Base-by-base conservation (phyloP, 2,797 vertebrate species). In the Poeciliopsis turneri region DNA sequence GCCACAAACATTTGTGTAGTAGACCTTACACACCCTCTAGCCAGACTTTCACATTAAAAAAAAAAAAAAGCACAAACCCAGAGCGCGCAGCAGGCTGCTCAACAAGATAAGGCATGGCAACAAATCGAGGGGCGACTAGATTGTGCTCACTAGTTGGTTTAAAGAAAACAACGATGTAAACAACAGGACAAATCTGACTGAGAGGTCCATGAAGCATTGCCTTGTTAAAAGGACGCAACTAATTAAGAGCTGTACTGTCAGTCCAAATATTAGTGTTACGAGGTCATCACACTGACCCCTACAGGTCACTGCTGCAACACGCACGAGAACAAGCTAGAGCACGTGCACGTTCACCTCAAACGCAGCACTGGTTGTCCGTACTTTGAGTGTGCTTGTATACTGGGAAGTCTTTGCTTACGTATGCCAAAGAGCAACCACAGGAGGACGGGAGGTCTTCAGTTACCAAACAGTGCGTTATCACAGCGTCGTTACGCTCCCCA, bases 241-340 rank as follows among this genome's bases (percentile, higher is more conserved):
- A 89, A 93, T 92, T 92, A 92, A 82, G 57, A 82, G 78, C 75
- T 86, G 78, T 64, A 85, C 82, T 76, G 74, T 78, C 75, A 88
- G 87, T 91, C 90, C 74, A 93, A 95, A 94, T 91, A 93, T 93
- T 92, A 91, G 84, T 79, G 86, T 89, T 90, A 89, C 59, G 80
- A 84, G 90, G 89, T 84, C 89, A 81, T 51, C 36, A 55, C 81
- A 75, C 80, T 89, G 84, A 91, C 88, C 89, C 82, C 59, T n/a
- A 69, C 41, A 75, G 87, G 86, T 88, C 91, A 85, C 72, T 39
- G 20, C 30, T 36, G 16, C 45, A 47, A 69, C 55, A 74, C n/a
- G 78, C 88, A 82, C 64, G 49, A 36, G 72, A 43, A 75, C 33
- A 61, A 11, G 30, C 41, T 46, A 20, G 59, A 57, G 72, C 16